These are phyloP conservation scores for Acromyrmex echinatior DNA, from an alignment of 1,140 invertebrate genomes.

Conservation along the genomic window DNA sequence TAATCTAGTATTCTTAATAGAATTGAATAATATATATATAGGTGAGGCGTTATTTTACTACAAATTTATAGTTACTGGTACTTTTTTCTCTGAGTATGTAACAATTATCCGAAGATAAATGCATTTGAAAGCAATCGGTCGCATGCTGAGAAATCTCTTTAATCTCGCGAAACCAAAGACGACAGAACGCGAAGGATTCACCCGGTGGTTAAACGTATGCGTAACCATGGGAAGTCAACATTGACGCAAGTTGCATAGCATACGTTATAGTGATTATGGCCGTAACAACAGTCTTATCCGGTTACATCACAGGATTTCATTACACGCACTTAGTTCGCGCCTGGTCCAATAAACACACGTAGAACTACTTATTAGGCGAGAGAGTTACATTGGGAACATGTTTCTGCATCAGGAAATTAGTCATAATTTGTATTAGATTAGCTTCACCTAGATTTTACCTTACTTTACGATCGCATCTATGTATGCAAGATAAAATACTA, in stretches of 20 bases:
- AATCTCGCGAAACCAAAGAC: conserved; percentile 65
- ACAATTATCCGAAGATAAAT: background rate
- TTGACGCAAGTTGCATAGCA: conserved; percentile 78
- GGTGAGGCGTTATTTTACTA: no score
- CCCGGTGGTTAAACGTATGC: conserved; percentile 67
- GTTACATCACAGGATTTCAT: conserved; percentile 73
- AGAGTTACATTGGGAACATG: conserved; percentile 31
- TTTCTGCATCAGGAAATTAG: conserved; percentile 18
- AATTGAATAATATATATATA: no score
- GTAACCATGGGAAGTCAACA: conserved; percentile 77
- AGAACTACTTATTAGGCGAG: background rate
- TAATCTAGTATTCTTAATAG: no score
- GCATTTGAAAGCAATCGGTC: conserved; percentile 14
- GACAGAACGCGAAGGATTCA: conserved; percentile 43
- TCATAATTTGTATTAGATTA: conserved; percentile 63
- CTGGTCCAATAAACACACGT: conserved; percentile 37
- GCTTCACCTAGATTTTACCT: background rate
- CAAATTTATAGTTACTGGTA: no score
- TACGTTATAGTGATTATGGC: conserved; percentile 80
- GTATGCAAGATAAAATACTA: background rate
- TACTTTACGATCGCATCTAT: background rate
- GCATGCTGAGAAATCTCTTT: conserved; percentile 52
- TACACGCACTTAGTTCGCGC: conserved; percentile 76
- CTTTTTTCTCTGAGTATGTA: no score
- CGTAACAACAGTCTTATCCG: conserved; percentile 75